Evolutionary conservation across 2,888 invertebrate species (phyloP).

Genomic region (Synergus laeviventris): DNA sequence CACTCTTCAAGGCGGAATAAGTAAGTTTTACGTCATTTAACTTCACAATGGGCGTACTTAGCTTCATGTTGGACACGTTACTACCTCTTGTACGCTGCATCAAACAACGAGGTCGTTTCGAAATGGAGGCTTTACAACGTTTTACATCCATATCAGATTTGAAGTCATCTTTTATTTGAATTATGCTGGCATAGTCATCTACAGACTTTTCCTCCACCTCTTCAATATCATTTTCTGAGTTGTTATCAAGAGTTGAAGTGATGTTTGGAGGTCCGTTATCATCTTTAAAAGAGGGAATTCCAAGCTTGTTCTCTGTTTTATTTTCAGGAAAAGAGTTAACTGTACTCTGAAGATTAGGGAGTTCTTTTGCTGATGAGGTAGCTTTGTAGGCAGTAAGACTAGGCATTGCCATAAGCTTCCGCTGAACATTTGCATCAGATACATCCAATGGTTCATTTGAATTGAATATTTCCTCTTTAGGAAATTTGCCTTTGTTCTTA

Average conservation of each 20-base stretch:
- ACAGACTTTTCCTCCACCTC: not conserved
- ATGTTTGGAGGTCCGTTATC: not conserved
- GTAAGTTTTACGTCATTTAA: not conserved
- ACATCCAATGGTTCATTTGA: slow-evolving; percentile 63
- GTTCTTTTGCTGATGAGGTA: not conserved
- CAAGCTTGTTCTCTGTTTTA: not conserved
- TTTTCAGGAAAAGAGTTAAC: not conserved
- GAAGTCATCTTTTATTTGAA: not conserved
- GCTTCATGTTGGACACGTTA: not conserved
- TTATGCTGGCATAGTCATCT: slow-evolving; percentile 8
- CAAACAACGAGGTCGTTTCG: not conserved
- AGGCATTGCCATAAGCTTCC: slow-evolving; percentile 68
- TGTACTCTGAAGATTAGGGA: not conserved
- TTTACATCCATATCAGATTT: not conserved
- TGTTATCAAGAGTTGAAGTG: not conserved
- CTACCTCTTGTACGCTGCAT: slow-evolving; percentile 13
- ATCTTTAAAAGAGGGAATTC: not conserved
- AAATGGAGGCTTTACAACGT: not conserved
- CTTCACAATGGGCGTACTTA: not conserved
- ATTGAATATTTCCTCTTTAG: slow-evolving; percentile 44
- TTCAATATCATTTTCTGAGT: not conserved
- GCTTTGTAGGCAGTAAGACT: slow-evolving; percentile 52
- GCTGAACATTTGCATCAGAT: slow-evolving; percentile 67
- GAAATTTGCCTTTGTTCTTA: slow-evolving; percentile 67
- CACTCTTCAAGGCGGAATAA: slow-evolving; percentile 2